Conservation (phyloP, 2,888 invertebrate genomes). For the Dasypolia templi region DNA sequence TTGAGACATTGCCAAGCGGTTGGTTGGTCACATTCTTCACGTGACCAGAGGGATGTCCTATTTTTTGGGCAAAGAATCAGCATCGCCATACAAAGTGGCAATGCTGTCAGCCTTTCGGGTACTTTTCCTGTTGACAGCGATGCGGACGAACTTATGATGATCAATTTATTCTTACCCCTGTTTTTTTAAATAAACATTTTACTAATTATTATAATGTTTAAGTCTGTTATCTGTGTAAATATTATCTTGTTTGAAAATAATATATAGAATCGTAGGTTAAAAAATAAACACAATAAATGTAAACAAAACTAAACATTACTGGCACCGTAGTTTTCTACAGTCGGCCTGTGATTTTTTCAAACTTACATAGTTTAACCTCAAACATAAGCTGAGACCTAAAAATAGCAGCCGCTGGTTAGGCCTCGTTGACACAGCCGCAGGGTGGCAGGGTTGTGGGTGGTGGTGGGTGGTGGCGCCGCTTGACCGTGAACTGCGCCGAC, state of each 20-base stretch:
- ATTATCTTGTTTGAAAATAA: neutral
- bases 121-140: neutral
- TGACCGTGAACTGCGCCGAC: slow-evolving; percentile 88
- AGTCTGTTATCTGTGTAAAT: neutral
- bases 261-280: neutral
- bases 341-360: neutral
- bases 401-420: slow-evolving; percentile 74
- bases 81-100: neutral
- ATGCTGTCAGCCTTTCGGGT: neutral
- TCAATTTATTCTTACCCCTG: neutral
- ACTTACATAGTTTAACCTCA: slow-evolving; percentile 4
- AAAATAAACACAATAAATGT: neutral
- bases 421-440: slow-evolving; percentile 67
- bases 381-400: slow-evolving; percentile 70
- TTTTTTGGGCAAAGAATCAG: neutral
- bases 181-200: neutral
- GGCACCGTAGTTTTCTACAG: neutral
- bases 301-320: neutral
- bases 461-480: slow-evolving; percentile 63
- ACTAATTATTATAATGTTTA: neutral
- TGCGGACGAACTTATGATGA: too few species aligned
- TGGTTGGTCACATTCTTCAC: neutral
- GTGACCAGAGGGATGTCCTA: neutral
- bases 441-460: slow-evolving; percentile 57
- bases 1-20: neutral